Evolutionary conservation across 2,797 vertebrate genomes (phyloP), one percentile per base, ranked within the genome.

Genomic region (Eulemur albifrons): DNA sequence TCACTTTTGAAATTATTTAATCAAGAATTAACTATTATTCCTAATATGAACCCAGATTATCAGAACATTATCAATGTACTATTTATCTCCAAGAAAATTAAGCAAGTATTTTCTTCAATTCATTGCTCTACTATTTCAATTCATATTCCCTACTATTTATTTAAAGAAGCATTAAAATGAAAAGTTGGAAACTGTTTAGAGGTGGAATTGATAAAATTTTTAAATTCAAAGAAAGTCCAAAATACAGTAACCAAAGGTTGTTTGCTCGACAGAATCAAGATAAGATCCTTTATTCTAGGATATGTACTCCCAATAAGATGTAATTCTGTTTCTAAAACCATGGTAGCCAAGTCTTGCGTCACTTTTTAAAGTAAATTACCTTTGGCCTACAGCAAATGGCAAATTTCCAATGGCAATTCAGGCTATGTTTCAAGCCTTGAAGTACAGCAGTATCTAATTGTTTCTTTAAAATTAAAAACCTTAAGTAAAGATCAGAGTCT

Each of bases 231-330:
- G 17, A 84, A 93, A 92, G 27, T 59, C 7, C 48, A 90, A 90
- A 96, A 76, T 50, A 94, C 0, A 93, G 7, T 57, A 95, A 81
- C 9, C 35, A 94, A 92, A 95, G 13, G 4, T 76, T 67, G 10
- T 86, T 40, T 90, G 65, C 50, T 80, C 52, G 93, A 84, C 23
- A 85, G 27, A 84, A 90, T 63, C 9, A 72, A 89, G 70, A 88
- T 21, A 65, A 93, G 96, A 92, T 63, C 21, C 38, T 88, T 97
- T 63, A 96, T 93, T 92, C 77, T 96, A 11, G 13, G n/a, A 93
- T 40, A 77, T 69, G 35, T 32, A 94, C 4, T 95, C 61, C 52
- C 77, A 92, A 25, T 2, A 92, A 20, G 27, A 95, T 81, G 59
- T 54, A 52, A 82, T 25, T 92, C 43, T 85, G 2, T 54, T 52